Conservation (phyloP, 2,797 vertebrate species). For the Enteromius afrohamiltoni region DNA sequence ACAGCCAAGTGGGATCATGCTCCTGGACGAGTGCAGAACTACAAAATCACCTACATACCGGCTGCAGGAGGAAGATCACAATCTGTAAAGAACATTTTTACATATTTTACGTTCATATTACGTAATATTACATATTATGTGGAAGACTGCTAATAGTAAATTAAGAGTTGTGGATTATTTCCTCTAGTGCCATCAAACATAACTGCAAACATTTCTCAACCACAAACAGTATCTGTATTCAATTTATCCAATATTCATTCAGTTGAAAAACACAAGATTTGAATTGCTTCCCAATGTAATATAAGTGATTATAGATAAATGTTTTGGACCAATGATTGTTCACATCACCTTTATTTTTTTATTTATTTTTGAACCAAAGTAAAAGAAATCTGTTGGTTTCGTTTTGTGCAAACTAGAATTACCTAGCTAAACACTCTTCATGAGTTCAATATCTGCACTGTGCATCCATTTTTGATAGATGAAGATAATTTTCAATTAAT, state of each 20-base stretch:
- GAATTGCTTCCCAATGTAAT: too few relatives aligned
- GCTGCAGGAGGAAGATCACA: constrained; percentile 83
- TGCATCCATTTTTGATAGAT: constrained; percentile 12
- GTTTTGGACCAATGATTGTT: neutral
- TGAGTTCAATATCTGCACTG: neutral
- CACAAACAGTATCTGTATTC: neutral
- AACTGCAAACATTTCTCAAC: neutral
- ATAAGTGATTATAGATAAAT: neutral
- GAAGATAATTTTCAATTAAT: neutral
- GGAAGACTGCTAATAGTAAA: neutral
- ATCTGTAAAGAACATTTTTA: constrained; percentile 76
- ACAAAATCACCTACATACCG: constrained; percentile 88
- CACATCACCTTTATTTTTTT: neutral
- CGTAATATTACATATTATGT: too few relatives aligned
- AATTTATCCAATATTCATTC: neutral
- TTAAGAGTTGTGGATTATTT: neutral
- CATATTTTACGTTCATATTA: neutral
- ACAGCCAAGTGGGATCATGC: constrained; percentile 94
- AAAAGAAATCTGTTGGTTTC: neutral
- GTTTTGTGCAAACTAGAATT: neutral
- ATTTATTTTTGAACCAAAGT: neutral
- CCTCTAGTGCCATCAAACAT: neutral
- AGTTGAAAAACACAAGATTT: neutral
- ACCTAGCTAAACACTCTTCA: neutral
- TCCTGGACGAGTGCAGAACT: constrained; percentile 89